Conservation (phyloP, 2,888 invertebrate genomes). For the Drosophila quinaria region DNA sequence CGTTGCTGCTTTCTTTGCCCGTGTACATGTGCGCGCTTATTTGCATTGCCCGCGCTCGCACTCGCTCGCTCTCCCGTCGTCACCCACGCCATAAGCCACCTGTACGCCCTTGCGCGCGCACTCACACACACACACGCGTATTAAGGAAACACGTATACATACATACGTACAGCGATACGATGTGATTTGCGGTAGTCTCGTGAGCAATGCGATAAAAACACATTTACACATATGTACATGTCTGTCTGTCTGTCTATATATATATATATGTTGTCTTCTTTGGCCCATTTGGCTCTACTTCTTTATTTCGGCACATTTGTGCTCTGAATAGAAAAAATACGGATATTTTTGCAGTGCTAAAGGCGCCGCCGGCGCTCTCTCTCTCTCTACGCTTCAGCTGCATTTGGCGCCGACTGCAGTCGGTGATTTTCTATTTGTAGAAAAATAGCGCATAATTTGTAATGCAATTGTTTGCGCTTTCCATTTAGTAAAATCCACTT, state of each 20-base stretch:
- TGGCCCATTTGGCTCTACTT: constrained; percentile 62
- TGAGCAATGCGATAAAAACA: constrained; percentile 48
- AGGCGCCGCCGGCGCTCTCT: constrained; percentile 39
- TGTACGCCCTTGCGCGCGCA: constrained; percentile 73
- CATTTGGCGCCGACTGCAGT: constrained; percentile 40
- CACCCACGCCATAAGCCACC: constrained; percentile 73
- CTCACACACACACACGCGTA: constrained; percentile 31
- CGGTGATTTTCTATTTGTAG: constrained; percentile 72
- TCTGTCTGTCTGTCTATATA: not conserved
- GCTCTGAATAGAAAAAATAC: constrained; percentile 47
- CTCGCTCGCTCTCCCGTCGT: constrained; percentile 34
- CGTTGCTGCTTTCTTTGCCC: constrained; percentile 42
- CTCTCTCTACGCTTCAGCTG: constrained; percentile 65
- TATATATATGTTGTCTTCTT: constrained; percentile 44
- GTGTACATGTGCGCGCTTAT: constrained; percentile 68
- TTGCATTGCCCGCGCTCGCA: constrained; percentile 51
- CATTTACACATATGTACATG: constrained; percentile 7
- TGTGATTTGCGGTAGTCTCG: constrained; percentile 59
- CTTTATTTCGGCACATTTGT: constrained; percentile 53
- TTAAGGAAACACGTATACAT: not conserved
- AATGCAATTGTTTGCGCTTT: constrained; percentile 74
- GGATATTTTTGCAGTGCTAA: constrained; percentile 43
- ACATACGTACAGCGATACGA: constrained; percentile 38
- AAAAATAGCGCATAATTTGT: constrained; percentile 74
- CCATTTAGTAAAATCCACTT: constrained; percentile 60